These are phyloP conservation scores for Acrocephalus scirpaceus DNA, from an alignment of 2,797 vertebrate genomes.

Conservation along the genomic window DNA sequence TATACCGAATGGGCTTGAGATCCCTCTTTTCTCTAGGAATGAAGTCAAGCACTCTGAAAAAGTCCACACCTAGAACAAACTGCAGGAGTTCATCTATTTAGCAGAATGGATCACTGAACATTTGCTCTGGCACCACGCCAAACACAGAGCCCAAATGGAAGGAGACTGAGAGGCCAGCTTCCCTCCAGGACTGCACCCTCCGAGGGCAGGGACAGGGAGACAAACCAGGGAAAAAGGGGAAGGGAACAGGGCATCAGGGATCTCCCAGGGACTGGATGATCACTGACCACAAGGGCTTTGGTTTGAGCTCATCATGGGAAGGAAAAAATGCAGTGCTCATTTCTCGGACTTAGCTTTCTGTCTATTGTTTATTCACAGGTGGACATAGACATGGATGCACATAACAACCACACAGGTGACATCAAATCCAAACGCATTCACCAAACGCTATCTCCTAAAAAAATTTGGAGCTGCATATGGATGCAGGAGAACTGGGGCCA, in stretches of 20 bases:
- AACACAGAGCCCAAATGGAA: not conserved
- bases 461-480: not conserved
- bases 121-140: not conserved
- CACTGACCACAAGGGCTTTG: not conserved
- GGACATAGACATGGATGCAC: slow-evolving; percentile 63
- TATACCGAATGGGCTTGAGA: not conserved
- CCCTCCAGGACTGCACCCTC: not conserved
- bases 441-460: slow-evolving; percentile 30
- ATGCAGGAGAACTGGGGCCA: not conserved
- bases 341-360: slow-evolving; percentile 19
- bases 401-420: slow-evolving; percentile 60
- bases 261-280: slow-evolving; percentile 2
- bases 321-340: slow-evolving; percentile 22
- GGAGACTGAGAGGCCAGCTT: not conserved
- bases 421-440: slow-evolving; percentile 63
- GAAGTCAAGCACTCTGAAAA: slow-evolving; percentile 36
- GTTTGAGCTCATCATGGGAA: not conserved
- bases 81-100: slow-evolving; percentile 35
- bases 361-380: slow-evolving; percentile 42
- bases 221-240: not conserved
- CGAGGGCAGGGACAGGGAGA: not conserved
- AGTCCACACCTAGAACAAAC: slow-evolving; percentile 47
- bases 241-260: not conserved
- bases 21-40: slow-evolving; percentile 28
- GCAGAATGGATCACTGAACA: not conserved